phyloP scores from a whole-genome alignment of 1,140 invertebrate species.

The Plodia interpunctella region DNA sequence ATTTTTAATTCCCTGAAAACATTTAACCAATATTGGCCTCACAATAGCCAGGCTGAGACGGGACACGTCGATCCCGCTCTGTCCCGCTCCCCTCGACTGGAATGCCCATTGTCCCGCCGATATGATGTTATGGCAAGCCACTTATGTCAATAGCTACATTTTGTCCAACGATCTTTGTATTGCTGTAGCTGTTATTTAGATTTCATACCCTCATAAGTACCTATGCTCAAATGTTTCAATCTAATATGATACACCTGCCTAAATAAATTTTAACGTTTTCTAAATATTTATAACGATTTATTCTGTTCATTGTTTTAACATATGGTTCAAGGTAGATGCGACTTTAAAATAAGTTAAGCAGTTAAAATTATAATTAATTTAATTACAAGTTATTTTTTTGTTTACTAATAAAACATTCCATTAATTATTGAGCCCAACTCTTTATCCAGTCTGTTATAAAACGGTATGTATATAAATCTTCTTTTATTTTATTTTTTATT shows the following conservation, averaged over 20 bases:
- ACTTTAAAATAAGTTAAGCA: too few relatives aligned
- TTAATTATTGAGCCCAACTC: too few relatives aligned
- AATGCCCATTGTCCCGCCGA: slow-evolving; percentile 60
- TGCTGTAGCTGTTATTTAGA: slow-evolving; percentile 14
- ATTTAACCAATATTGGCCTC: slow-evolving; percentile 16
- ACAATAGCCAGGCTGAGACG: slow-evolving; percentile 32
- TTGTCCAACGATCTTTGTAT: slow-evolving; percentile 29
- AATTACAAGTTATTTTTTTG: too few relatives aligned
- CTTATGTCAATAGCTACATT: slow-evolving; percentile 52
- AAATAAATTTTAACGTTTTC: too few relatives aligned
- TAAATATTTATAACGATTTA: too few relatives aligned
- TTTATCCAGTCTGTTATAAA: too few relatives aligned
- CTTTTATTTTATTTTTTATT: too few relatives aligned
- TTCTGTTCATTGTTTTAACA: too few relatives aligned
- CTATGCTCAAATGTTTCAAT: neutral
- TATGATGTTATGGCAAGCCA: slow-evolving; percentile 53
- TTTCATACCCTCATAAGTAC: neutral
- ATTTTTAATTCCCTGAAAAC: slow-evolving; percentile 27
- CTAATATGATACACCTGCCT: neutral
- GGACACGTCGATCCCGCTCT: slow-evolving; percentile 28
- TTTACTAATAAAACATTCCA: too few relatives aligned
- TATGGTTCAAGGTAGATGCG: too few relatives aligned
- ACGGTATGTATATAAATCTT: too few relatives aligned
- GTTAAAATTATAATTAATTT: too few relatives aligned
- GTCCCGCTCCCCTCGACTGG: slow-evolving; percentile 30